phyloP scores from a whole-genome alignment of 2,113 vertebrate species.

The Campylomormyrus tamandua region DNA sequence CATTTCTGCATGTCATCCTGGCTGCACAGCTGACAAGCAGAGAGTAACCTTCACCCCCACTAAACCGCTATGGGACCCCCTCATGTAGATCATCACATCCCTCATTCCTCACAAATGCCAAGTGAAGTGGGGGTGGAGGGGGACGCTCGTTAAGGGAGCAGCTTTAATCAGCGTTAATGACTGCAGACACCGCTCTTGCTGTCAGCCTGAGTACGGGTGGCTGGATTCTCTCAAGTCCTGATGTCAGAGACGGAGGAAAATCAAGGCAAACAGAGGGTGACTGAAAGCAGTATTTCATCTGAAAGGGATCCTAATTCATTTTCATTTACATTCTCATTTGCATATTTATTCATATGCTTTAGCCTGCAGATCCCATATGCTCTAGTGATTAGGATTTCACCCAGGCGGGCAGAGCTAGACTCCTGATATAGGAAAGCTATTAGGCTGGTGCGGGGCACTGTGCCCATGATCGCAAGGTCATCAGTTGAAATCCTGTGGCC shows the following conservation, averaged over 20 bases:
- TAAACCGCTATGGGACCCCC: not conserved
- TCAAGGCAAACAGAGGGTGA: conserved; percentile 3
- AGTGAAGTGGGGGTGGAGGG: not conserved
- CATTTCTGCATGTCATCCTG: conserved; percentile 3
- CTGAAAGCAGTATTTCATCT: not conserved
- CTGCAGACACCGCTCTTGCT: not conserved
- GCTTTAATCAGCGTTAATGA: conserved; percentile 11
- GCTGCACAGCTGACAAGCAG: not conserved
- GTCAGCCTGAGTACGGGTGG: conserved; percentile 3
- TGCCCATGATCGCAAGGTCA: not conserved
- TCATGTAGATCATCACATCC: not conserved
- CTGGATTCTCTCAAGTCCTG: conserved; percentile 4
- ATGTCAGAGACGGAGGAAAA: not conserved
- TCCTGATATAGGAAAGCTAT: not conserved
- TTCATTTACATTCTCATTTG: not conserved
- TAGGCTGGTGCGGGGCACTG: not conserved
- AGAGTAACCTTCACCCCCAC: not conserved
- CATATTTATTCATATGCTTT: not conserved
- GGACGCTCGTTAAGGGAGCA: not conserved
- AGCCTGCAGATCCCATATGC: not conserved
- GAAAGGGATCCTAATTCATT: not conserved
- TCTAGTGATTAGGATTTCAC: not conserved
- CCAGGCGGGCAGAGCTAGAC: not conserved
- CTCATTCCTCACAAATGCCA: conserved; percentile 5
- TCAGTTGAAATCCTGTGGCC: not conserved